Percentiles rank a stretch among this genome's conserved stretches.
Conservation (phyloP, 1,140 invertebrate species). For the Scaptomyza graminum region DNA sequence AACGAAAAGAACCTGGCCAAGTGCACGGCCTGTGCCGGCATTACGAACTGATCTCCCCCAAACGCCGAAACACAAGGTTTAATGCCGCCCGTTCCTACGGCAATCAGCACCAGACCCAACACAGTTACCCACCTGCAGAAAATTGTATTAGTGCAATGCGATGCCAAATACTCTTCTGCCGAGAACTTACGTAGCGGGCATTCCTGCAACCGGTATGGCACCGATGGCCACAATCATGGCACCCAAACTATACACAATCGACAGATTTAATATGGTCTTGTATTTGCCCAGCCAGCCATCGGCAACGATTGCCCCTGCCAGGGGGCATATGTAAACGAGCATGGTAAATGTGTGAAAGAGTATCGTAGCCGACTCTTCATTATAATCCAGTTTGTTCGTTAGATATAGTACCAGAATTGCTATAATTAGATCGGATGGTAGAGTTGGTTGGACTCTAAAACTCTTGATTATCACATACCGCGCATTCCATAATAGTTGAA, state of each 20-base stretch:
- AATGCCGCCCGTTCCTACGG: constrained; percentile 96
- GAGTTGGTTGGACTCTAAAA: neutral
- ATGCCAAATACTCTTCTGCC: neutral
- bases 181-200: constrained; percentile 88
- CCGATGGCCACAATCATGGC: constrained; percentile 91
- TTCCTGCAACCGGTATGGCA: constrained; percentile 85
- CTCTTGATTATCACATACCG: constrained; percentile 87
- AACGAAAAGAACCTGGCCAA: constrained; percentile 95
- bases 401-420: constrained; percentile 92
- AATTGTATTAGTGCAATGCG: neutral
- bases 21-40: constrained; percentile 91
- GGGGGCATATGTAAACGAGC: constrained; percentile 91
- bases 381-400: constrained; percentile 87
- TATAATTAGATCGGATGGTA: constrained; percentile 80
- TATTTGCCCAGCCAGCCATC: constrained; percentile 93
- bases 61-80: constrained; percentile 99
- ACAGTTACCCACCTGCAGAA: constrained; percentile 87
- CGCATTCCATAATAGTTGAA: constrained; percentile 98
- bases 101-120: constrained; percentile 92
- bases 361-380: constrained; percentile 88
- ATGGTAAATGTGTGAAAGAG: constrained; percentile 92
- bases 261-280: constrained; percentile 94
- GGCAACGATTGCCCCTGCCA: constrained; percentile 93
- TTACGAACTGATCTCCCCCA: constrained; percentile 97
- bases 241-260: constrained; percentile 93